Percentiles rank a stretch among this genome's conserved stretches.
phyloP scores from a whole-genome alignment of 2,888 invertebrate genomes.

The Cremastinae sp. region DNA sequence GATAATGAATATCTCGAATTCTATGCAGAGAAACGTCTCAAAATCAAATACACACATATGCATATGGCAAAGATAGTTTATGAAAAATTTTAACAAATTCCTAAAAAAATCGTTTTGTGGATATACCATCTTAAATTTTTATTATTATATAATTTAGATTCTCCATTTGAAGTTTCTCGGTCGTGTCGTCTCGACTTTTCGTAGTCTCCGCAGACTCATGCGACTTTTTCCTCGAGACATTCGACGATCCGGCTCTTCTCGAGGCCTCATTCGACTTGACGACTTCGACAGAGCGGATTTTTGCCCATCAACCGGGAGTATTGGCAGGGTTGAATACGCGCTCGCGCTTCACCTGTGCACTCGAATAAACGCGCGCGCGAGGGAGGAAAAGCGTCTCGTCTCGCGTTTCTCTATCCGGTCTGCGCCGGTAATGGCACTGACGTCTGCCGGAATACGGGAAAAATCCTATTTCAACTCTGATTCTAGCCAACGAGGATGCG shows the following conservation, averaged over 20 bases:
- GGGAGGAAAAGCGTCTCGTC: slow-evolving; percentile 46
- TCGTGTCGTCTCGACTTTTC: slow-evolving; percentile 28
- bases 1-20: no score
- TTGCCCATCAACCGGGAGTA: slow-evolving; percentile 63
- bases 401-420: slow-evolving; percentile 62
- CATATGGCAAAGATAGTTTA: no score
- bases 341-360: slow-evolving; percentile 46
- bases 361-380: slow-evolving; percentile 58
- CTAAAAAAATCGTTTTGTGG: no score
- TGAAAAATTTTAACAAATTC: no score
- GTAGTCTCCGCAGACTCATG: neutral
- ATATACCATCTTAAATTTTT: no score
- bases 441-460: slow-evolving; percentile 77
- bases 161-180: slow-evolving; percentile 23
- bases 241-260: neutral
- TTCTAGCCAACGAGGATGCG: slow-evolving; percentile 48
- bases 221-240: slow-evolving; percentile 35
- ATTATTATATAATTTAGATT: slow-evolving; percentile 13
- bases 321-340: slow-evolving; percentile 38
- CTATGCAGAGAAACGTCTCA: no score
- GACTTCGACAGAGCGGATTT: slow-evolving; percentile 34
- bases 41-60: no score
- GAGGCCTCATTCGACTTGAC: slow-evolving; percentile 36
- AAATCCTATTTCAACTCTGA: slow-evolving; percentile 76
- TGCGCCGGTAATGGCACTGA: slow-evolving; percentile 76